Percentiles rank a stretch among this genome's conserved stretches.
These are phyloP conservation scores for Himalopsyche phryganea DNA, from an alignment of 1,140 invertebrate species.

Conservation along the genomic window DNA sequence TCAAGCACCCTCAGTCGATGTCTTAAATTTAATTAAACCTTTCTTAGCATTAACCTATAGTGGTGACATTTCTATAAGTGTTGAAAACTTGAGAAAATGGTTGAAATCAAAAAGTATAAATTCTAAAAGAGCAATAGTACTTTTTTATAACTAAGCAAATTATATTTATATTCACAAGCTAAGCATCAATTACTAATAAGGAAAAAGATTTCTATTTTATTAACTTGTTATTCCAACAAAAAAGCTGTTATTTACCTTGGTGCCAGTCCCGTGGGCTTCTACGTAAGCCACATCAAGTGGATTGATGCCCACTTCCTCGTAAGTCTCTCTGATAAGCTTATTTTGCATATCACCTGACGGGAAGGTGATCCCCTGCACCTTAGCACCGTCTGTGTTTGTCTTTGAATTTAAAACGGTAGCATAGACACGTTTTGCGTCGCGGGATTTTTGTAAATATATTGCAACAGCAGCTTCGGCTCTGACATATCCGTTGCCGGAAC, in stretches of 20 bases:
- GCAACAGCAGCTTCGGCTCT: conserved; percentile 83
- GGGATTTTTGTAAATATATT: conserved; percentile 76
- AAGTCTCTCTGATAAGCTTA: conserved; percentile 79
- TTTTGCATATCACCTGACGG: conserved; percentile 86
- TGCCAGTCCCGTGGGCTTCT: conserved; percentile 96
- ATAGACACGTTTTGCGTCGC: conserved; percentile 76
- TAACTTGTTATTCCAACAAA: too few relatives aligned
- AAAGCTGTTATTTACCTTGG: conserved; percentile 70
- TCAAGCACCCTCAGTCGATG: too few relatives aligned
- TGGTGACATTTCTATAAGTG: too few relatives aligned
- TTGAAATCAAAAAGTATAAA: too few relatives aligned
- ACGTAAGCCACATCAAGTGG: conserved; percentile 82
- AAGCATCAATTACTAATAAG: too few relatives aligned
- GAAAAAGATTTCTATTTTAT: too few relatives aligned
- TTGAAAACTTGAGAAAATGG: too few relatives aligned
- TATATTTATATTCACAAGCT: too few relatives aligned
- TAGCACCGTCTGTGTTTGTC: conserved; percentile 87
- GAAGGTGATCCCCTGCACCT: conserved; percentile 87
- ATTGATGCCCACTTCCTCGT: conserved; percentile 75
- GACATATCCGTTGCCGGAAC: conserved; percentile 86
- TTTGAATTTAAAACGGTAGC: conserved; percentile 81
- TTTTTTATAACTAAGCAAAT: too few relatives aligned
- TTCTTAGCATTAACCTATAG: too few relatives aligned
- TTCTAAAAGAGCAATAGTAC: too few relatives aligned
- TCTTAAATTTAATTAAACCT: too few relatives aligned